A percentile compares a stretch with the other conserved stretches of the same genome.
These are phyloP conservation scores for Malaclemys terrapin DNA, from an alignment of 2,113 vertebrate species.

Conservation along the genomic window DNA sequence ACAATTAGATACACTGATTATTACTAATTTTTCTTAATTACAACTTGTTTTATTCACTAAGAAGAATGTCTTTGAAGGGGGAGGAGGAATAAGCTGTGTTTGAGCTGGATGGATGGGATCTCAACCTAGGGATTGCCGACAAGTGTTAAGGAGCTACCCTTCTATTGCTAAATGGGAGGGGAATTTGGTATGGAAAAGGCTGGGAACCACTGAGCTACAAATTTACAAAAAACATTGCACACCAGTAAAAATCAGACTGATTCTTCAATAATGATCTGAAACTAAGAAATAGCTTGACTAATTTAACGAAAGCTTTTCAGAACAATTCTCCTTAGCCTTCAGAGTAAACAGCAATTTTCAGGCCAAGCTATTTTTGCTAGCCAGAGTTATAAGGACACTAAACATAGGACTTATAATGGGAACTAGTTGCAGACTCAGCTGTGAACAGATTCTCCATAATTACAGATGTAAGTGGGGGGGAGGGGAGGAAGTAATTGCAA, in stretches of 20 bases:
- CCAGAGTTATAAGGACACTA: not conserved
- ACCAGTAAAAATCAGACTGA: not conserved
- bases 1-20: not conserved
- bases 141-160: fast-evolving
- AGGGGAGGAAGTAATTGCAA: fast-evolving
- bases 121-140: fast-evolving
- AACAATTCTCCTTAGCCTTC: not conserved
- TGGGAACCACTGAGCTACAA: not conserved
- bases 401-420: fast-evolving
- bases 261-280: not conserved
- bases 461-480: not conserved
- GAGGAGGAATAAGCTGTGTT: fast-evolving
- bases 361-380: not conserved
- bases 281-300: not conserved
- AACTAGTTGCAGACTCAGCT: fast-evolving
- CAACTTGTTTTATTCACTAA: no score
- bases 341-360: not conserved
- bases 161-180: not conserved
- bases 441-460: not conserved
- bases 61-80: not conserved
- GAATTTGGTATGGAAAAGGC: not conserved
- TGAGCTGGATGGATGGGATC: not conserved
- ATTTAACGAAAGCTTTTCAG: not conserved
- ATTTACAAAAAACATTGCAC: not conserved
- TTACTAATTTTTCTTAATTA: not conserved